These are phyloP conservation scores for Carlito syrichta DNA, from an alignment of 2,113 vertebrate species.

Conservation along the genomic window DNA sequence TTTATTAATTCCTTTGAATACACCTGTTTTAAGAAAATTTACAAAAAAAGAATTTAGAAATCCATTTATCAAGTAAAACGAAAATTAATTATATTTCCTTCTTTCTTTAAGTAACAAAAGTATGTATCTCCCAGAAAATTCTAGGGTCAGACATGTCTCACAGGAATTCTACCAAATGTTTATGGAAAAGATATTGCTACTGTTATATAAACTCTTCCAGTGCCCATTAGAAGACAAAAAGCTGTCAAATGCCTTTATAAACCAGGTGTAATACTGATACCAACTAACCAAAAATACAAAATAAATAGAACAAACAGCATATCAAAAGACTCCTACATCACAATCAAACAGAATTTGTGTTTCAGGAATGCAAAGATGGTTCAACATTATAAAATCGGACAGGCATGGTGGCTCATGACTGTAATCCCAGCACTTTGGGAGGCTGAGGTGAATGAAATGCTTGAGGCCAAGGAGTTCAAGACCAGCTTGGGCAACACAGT, in stretches of 20 bases:
- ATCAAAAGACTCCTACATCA: not conserved
- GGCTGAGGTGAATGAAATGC: no score
- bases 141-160: not conserved
- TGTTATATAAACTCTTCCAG: not conserved
- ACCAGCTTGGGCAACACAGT: no score
- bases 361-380: not conserved
- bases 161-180: not conserved
- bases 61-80: conserved; percentile 24
- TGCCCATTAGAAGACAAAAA: not conserved
- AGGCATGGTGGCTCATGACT: no score
- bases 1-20: conserved; percentile 61
- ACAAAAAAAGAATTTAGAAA: conserved; percentile 39
- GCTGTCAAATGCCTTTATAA: not conserved
- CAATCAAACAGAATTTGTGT: not conserved
- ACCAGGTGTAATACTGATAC: not conserved
- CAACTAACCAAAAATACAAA: not conserved
- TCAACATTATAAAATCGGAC: not conserved
- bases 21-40: conserved; percentile 71
- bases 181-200: not conserved
- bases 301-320: not conserved
- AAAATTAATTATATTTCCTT: not conserved
- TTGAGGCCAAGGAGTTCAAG: no score
- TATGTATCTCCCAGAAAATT: not conserved
- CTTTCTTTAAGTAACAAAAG: not conserved
- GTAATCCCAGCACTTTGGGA: no score